A percentile compares a stretch with the other conserved stretches of the same genome.
Evolutionary conservation across 2,797 vertebrate genomes (phyloP).

Genomic region (Cuculus canorus): DNA sequence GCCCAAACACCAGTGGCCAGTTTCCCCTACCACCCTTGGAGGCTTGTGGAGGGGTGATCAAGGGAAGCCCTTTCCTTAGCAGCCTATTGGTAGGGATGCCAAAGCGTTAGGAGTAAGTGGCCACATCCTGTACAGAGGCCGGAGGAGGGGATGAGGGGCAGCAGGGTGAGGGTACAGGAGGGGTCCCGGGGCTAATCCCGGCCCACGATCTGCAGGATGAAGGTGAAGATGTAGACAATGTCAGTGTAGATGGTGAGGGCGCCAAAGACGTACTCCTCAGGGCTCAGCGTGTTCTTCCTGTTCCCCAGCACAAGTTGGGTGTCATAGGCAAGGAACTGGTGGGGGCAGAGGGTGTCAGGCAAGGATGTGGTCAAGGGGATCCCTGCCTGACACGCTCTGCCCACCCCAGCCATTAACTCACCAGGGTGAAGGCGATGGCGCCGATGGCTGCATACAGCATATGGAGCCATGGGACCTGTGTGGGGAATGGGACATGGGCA

Average conservation of each 20-base stretch:
- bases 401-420: constrained; percentile 72
- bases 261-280: constrained; percentile 92
- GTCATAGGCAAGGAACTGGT: constrained; percentile 92
- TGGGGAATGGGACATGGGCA: neutral
- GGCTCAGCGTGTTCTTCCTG: constrained; percentile 87
- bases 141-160: neutral
- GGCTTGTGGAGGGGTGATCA: neutral
- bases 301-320: constrained; percentile 95
- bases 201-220: constrained; percentile 88
- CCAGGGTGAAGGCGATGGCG: constrained; percentile 91
- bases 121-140: neutral
- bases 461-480: constrained; percentile 91
- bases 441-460: constrained; percentile 93
- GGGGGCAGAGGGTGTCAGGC: neutral
- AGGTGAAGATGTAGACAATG: constrained; percentile 93
- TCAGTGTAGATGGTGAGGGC: constrained; percentile 93
- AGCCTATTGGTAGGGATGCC: constrained; percentile 2
- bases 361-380: neutral
- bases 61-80: constrained; percentile 6
- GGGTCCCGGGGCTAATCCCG: constrained; percentile 23
- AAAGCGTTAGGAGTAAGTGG: neutral
- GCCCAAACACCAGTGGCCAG: neutral
- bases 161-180: neutral
- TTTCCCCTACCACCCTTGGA: neutral
- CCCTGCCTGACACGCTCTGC: neutral